Percentiles rank a stretch among this genome's conserved stretches.
Conservation (phyloP, 2,888 invertebrate genomes). For the Apodemia zela region DNA sequence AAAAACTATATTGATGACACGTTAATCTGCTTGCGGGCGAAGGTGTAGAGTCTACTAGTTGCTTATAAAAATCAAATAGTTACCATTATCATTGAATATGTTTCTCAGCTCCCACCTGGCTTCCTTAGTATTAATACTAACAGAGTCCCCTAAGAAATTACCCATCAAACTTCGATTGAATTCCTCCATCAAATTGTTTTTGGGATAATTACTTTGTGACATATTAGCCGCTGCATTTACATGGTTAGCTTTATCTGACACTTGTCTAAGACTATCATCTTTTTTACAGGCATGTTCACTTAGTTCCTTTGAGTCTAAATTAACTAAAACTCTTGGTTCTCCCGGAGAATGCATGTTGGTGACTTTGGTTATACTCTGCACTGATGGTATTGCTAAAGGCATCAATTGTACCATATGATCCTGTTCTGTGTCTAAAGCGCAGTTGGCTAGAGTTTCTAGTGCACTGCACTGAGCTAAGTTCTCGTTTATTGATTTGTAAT, state of each 20-base stretch:
- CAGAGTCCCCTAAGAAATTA: slow-evolving; percentile 78
- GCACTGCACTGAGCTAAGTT: slow-evolving; percentile 73
- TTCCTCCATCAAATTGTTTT: slow-evolving; percentile 70
- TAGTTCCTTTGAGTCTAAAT: slow-evolving; percentile 71
- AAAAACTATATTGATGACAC: too few species aligned
- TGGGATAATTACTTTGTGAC: slow-evolving; percentile 52
- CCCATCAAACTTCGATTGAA: slow-evolving; percentile 72
- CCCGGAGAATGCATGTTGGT: slow-evolving; percentile 74
- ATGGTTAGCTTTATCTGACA: slow-evolving; percentile 59
- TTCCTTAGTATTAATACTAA: slow-evolving; percentile 86
- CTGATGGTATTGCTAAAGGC: slow-evolving; percentile 64
- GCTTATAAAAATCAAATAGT: slow-evolving; percentile 17
- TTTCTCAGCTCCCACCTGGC: slow-evolving; percentile 84
- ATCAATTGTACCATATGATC: slow-evolving; percentile 69
- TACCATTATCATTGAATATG: slow-evolving; percentile 79
- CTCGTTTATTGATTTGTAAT: slow-evolving; percentile 44
- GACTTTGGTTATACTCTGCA: slow-evolving; percentile 72
- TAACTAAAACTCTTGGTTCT: slow-evolving; percentile 70
- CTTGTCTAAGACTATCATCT: slow-evolving; percentile 52
- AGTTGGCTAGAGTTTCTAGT: slow-evolving; percentile 71
- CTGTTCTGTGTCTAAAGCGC: slow-evolving; percentile 68
- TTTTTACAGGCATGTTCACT: slow-evolving; percentile 60
- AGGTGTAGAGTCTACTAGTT: too few species aligned
- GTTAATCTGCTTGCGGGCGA: too few species aligned
- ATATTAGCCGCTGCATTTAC: slow-evolving; percentile 33